These are phyloP conservation scores for Vultur gryphus DNA, from an alignment of 2,797 vertebrate genomes.

Conservation along the genomic window DNA sequence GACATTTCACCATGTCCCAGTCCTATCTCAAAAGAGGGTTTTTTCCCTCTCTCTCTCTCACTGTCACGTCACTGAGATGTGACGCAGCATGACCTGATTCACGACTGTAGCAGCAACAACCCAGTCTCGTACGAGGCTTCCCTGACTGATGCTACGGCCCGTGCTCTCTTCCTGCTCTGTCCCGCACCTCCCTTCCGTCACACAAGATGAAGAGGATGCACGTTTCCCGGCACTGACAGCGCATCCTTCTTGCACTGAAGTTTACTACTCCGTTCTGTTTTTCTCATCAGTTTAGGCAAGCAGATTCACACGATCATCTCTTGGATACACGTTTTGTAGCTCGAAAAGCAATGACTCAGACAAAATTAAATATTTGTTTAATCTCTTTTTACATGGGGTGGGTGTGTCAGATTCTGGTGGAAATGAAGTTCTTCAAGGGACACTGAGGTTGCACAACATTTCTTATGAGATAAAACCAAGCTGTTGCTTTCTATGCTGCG, in stretches of 20 bases:
- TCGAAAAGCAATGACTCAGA: neutral
- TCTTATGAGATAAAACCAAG: neutral
- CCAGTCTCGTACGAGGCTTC: rapidly evolving
- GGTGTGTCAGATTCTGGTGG: neutral
- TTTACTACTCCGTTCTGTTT: neutral
- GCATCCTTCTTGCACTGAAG: neutral
- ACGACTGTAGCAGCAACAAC: neutral
- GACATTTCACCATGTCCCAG: neutral
- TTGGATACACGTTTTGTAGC: neutral
- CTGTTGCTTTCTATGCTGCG: neutral
- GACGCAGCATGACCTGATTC: neutral
- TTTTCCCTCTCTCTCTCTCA: neutral
- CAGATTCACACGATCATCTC: neutral
- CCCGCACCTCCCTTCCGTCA: rapidly evolving
- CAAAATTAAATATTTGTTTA: conserved; percentile 40
- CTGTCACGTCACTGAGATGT: neutral
- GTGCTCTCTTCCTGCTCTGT: neutral
- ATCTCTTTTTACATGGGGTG: conserved; percentile 1
- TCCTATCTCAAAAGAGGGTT: neutral
- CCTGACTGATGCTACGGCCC: rapidly evolving
- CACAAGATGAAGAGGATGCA: neutral
- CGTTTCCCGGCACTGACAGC: neutral
- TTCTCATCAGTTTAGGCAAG: neutral
- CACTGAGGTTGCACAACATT: neutral
- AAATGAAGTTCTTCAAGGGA: neutral